Base-by-base conservation (phyloP, 2,888 invertebrate species). In the Aleiodes alternator region DNA sequence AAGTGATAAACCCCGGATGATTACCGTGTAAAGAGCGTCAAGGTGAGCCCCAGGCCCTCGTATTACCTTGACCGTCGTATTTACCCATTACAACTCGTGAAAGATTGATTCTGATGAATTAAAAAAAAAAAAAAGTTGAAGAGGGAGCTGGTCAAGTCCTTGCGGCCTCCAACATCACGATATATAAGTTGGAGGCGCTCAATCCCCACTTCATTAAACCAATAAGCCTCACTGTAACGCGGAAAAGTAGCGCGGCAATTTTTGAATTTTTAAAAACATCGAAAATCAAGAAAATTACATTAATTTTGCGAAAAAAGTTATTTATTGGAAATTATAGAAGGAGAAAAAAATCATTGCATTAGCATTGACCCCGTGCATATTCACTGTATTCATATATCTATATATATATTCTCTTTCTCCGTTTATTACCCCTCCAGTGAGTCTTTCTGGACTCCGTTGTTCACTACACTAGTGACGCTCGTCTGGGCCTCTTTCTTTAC, bases 151-250 rank as follows among this genome's bases (percentile, higher is more conserved):
- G 70, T 75, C 72, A 76, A 55, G 73, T 66, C 77, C 73, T 76
- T 74, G 80, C 82, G 87, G 84, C 87, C 87, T 86, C 87, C 86
- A 84, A 29, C 73, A 81, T 81, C 80, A 81, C 75, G 82, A 85
- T 85, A 87, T 87, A 87, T 86, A 87, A 87, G 86, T 84, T 43
- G 82, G 82, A 83, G 80, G 81, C 75, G 80, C 80, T 75, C 76
- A 84, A 83, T 82, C 87, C 87, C 87, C 87, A 86, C 87, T 80
- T 56, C 81, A 80, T 86, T 85, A 86, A 86, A 84, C 87, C 83
- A 38, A 82, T 83, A 82, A 81, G 82, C 81, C 80, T 83, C 84
- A 80, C 80, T 81, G 81, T 82, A 80, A 73, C 80, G 80, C 80
- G 38, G 43, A 9, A 43, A 79, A 84, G 80, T 82, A 82, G 76